A percentile compares a stretch with the other conserved stretches of the same genome.
phyloP scores from a whole-genome alignment of 2,888 invertebrate species.

The Eupithecia abbreviata region DNA sequence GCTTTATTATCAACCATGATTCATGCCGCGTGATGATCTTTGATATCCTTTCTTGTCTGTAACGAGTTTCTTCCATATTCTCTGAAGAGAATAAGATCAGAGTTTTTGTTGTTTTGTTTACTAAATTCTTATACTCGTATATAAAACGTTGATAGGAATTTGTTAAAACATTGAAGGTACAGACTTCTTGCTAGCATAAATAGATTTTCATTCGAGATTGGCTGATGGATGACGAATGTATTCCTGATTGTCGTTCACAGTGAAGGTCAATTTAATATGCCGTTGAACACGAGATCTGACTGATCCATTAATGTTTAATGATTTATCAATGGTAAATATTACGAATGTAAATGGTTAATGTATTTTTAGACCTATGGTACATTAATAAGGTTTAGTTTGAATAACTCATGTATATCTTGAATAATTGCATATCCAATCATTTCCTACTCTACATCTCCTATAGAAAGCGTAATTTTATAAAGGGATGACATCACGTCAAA shows the following conservation, averaged over 20 bases:
- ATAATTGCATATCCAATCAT: not conserved
- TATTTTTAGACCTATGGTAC: not conserved
- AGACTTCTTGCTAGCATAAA: not conserved
- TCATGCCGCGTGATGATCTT: slow-evolving; percentile 68
- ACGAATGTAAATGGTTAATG: not conserved
- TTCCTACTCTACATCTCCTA: not conserved
- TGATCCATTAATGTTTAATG: slow-evolving; percentile 3
- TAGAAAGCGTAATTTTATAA: not conserved
- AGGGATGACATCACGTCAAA: not conserved
- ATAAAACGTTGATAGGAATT: not conserved
- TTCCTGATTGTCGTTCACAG: slow-evolving; percentile 49
- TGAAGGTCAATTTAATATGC: slow-evolving; percentile 45
- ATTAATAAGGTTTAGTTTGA: not conserved
- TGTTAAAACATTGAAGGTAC: not conserved
- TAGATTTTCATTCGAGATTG: slow-evolving; percentile 21
- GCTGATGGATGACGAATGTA: slow-evolving; percentile 26
- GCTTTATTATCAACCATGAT: slow-evolving; percentile 66
- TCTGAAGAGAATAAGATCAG: slow-evolving; percentile 37
- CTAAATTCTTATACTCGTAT: slow-evolving; percentile 28
- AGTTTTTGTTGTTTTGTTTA: slow-evolving; percentile 43
- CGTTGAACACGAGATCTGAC: slow-evolving; percentile 10
- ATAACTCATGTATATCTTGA: not conserved
- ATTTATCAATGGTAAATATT: slow-evolving; percentile 4
- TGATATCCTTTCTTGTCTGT: slow-evolving; percentile 69
- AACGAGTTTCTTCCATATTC: slow-evolving; percentile 55